Evolutionary conservation across 2,113 vertebrate species (phyloP), one percentile per base, ranked within the genome.

Genomic region (Alosa alosa): DNA sequence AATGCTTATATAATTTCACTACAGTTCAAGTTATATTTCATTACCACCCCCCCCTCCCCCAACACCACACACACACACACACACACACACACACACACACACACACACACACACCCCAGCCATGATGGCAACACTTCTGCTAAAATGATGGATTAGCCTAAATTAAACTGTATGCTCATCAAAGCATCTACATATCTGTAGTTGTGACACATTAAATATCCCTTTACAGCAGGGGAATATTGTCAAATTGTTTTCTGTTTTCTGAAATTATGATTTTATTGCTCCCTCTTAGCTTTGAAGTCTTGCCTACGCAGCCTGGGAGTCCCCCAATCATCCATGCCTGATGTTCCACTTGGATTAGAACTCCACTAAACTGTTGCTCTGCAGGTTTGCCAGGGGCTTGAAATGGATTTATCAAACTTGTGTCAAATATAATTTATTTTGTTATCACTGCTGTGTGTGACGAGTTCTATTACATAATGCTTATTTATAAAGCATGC

Each of bases 271-370:
- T 78, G 31, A 39, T 39, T 78, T 39, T 78, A 36, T 78, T 41
- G 31, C 72, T 78, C 25, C 36, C 31, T 78, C 72, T 78, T 39
- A 36, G 72, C 72, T 78, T 78, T 78, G 72, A 78, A 78, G 72
- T 78, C 18, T 39, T 78, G 72, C 31, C 72, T 78, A 78, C 31
- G 9, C 72, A 39, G 31, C 0, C 72, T 17, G 10, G 4, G 31
- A 39, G 72, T 15, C 60, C 72, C 36, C 72, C 25, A 11, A 78
- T 78, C 72, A 36, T 39, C 31, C 72, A 78, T 41, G 72, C 72
- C 72, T 78, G 13, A 78, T 78, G 72, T 78, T 78, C 72, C 72
- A 78, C 31, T 36, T 78, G 72, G 72, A 78, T 78, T 78, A 15
- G 39, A 41, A 78, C 36, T 78, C 13, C 31, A 1, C 10, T 36